Evolutionary conservation across 2,113 vertebrate genomes (phyloP).

Genomic region (Asarcornis scutulata): DNA sequence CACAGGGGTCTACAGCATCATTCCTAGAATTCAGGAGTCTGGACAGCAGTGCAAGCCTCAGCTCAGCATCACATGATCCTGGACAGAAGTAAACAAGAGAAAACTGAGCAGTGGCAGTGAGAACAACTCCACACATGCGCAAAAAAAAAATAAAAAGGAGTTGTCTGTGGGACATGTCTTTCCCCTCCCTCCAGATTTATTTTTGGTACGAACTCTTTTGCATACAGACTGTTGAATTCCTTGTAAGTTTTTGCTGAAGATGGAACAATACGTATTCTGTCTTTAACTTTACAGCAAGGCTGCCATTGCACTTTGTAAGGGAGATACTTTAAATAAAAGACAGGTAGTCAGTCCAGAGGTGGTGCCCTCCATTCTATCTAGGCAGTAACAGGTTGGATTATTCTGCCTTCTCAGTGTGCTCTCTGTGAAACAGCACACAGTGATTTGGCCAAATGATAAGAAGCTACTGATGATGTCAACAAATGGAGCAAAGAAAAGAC

Average conservation of each 20-base stretch:
- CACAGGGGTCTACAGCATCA: conserved; percentile 66
- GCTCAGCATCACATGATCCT: conserved; percentile 52
- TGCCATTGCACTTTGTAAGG: neutral
- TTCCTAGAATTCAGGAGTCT: conserved; percentile 69
- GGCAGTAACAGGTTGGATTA: neutral
- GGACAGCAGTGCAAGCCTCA: conserved; percentile 40
- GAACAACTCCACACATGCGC: neutral
- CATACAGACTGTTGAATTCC: neutral
- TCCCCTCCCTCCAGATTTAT: conserved; percentile 22
- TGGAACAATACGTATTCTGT: neutral
- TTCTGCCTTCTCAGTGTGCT: neutral
- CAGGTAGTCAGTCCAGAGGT: neutral
- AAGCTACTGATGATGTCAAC: neutral
- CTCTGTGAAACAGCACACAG: neutral
- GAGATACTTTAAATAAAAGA: neutral
- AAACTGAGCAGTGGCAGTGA: neutral
- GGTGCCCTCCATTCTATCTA: neutral
- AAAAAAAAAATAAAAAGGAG: neutral
- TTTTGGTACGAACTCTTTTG: conserved; percentile 44
- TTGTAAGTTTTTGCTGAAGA: neutral
- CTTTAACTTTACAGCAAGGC: neutral
- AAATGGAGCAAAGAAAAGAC: neutral
- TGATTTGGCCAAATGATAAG: neutral
- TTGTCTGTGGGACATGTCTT: neutral
- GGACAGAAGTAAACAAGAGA: conserved; percentile 20